phyloP scores from a whole-genome alignment of 2,113 vertebrate species.

The Actinemys pallida region DNA sequence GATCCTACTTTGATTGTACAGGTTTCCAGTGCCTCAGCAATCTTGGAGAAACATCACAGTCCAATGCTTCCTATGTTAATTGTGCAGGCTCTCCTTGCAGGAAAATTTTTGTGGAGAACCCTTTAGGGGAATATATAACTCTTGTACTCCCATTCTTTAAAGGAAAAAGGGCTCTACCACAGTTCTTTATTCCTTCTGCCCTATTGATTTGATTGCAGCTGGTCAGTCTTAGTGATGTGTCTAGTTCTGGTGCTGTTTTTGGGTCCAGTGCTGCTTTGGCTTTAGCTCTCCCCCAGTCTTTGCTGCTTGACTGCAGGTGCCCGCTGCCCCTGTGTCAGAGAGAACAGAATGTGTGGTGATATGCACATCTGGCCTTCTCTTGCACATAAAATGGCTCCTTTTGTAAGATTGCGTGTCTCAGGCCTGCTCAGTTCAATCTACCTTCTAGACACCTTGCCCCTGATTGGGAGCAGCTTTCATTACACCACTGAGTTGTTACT shows the following conservation, averaged over 20 bases:
- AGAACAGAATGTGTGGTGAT: neutral
- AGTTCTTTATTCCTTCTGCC: fast-evolving
- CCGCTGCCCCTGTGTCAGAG: neutral
- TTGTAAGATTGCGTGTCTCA: neutral
- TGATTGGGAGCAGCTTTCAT: conserved; percentile 15
- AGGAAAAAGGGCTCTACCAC: neutral
- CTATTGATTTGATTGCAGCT: neutral
- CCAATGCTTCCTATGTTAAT: neutral
- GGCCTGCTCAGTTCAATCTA: conserved; percentile 7
- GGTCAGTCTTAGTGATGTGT: neutral
- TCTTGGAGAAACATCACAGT: neutral
- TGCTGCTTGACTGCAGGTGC: neutral
- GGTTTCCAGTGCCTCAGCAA: neutral
- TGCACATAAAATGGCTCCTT: conserved; percentile 15
- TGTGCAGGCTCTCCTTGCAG: neutral
- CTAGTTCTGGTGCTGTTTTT: neutral
- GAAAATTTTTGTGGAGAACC: neutral
- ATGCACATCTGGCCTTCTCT: conserved; percentile 29
- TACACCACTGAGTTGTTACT: neutral
- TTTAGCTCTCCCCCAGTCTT: neutral
- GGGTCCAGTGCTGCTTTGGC: neutral
- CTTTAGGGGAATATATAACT: neutral
- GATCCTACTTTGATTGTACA: neutral
- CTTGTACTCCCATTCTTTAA: neutral
- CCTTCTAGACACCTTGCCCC: neutral